These are phyloP conservation scores for Rosalia funebris DNA, from an alignment of 2,888 invertebrate genomes.

Conservation along the genomic window DNA sequence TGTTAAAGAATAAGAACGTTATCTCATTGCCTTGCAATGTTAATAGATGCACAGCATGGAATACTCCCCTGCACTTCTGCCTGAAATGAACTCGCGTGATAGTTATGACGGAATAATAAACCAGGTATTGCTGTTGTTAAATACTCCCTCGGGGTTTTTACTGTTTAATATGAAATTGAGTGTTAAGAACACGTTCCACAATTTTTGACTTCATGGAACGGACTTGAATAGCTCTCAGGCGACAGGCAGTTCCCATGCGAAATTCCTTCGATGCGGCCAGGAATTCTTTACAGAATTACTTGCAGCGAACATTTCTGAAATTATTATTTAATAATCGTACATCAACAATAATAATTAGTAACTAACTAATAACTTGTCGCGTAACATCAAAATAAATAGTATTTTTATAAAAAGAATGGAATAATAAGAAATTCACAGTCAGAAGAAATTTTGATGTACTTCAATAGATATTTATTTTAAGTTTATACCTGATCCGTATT, in stretches of 20 bases:
- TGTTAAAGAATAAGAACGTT: background rate
- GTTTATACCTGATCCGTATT: too few relatives aligned
- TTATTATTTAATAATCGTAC: background rate
- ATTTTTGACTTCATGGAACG: constrained; percentile 22
- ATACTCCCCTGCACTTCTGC: background rate
- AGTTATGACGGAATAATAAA: constrained; percentile 6
- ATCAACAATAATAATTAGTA: background rate
- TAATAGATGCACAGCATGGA: background rate
- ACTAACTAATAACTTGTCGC: background rate
- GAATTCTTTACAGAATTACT: constrained; percentile 16
- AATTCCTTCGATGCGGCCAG: constrained; percentile 9
- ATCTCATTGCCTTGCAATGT: background rate
- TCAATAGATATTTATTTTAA: too few relatives aligned
- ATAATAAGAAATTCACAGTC: too few relatives aligned
- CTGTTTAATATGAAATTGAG: constrained; percentile 19
- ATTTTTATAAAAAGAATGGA: too few relatives aligned
- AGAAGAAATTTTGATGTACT: too few relatives aligned
- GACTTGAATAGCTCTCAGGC: constrained; percentile 3
- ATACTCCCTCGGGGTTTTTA: constrained; percentile 11
- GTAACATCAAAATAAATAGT: too few relatives aligned
- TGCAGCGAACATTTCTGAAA: background rate
- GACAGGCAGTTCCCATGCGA: constrained; percentile 24
- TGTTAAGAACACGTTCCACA: constrained; percentile 24
- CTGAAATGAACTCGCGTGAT: background rate
- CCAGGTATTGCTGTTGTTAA: constrained; percentile 13